Conservation (phyloP, 2,113 vertebrate species). For the Apaloderma vittatum region DNA sequence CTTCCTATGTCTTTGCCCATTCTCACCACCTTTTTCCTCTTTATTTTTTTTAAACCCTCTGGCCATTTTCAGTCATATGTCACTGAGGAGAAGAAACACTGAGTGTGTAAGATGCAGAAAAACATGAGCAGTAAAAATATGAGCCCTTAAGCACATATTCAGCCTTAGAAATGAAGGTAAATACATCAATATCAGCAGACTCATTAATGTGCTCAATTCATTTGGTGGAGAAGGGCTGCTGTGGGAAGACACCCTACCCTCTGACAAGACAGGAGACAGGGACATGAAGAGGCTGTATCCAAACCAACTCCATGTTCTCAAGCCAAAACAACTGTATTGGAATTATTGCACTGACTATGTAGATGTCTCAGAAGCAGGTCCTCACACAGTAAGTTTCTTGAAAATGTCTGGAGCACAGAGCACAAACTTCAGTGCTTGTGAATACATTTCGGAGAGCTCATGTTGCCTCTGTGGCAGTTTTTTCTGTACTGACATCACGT, state of each 20-base stretch:
- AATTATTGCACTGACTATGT: background rate
- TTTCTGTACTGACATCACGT: background rate
- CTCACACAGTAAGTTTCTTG: background rate
- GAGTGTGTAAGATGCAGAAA: background rate
- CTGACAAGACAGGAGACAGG: background rate
- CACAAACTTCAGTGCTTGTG: background rate
- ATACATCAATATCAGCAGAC: background rate
- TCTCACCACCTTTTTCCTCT: background rate
- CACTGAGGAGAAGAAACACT: background rate
- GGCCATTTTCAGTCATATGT: background rate
- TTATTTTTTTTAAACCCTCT: background rate
- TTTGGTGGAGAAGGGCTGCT: background rate
- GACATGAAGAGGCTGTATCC: background rate
- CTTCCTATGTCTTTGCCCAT: background rate
- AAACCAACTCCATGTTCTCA: background rate
- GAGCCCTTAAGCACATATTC: background rate
- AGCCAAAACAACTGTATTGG: background rate
- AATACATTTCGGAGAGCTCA: background rate
- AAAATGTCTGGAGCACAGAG: background rate
- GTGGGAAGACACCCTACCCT: background rate
- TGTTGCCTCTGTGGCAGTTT: background rate
- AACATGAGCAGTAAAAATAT: background rate
- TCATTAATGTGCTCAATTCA: background rate
- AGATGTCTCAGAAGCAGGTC: background rate
- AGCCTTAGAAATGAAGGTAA: background rate